Conservation (phyloP, 2,113 vertebrate genomes). For the Sciurus niger region DNA sequence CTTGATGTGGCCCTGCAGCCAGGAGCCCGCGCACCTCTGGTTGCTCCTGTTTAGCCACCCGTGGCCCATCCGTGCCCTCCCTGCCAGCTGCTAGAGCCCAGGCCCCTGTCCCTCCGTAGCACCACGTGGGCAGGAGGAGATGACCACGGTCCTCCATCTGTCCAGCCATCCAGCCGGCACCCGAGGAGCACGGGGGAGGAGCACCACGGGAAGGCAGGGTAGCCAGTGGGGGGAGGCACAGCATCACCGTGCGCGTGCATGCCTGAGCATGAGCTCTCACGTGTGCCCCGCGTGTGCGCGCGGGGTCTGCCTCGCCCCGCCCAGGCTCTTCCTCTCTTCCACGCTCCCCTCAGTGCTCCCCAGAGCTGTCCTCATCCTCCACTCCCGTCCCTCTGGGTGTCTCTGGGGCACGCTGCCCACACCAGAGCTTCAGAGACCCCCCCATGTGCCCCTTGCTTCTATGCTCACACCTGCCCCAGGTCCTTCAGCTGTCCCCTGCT, state of each 20-base stretch:
- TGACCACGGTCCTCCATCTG: background rate
- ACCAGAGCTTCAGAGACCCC: background rate
- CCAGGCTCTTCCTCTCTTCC: background rate
- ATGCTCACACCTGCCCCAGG: too few relatives aligned
- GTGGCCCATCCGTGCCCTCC: background rate
- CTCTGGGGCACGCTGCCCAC: too few relatives aligned
- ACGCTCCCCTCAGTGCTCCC: background rate
- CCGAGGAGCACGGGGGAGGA: background rate
- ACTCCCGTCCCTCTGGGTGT: background rate
- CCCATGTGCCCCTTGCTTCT: background rate
- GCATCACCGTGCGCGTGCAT: background rate
- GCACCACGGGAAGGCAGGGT: background rate
- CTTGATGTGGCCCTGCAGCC: fast-evolving
- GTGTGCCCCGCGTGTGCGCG: fast-evolving
- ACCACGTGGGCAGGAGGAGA: background rate
- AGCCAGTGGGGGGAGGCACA: background rate
- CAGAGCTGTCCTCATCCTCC: background rate
- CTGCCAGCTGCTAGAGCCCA: background rate
- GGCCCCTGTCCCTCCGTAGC: background rate
- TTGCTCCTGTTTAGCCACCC: background rate
- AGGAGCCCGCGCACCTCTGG: background rate
- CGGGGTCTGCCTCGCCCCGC: background rate
- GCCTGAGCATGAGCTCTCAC: too few relatives aligned
- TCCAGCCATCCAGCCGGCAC: background rate
- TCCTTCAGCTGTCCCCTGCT: background rate